phyloP scores from a whole-genome alignment of 2,113 vertebrate species.

The Nansenia antarctica region DNA sequence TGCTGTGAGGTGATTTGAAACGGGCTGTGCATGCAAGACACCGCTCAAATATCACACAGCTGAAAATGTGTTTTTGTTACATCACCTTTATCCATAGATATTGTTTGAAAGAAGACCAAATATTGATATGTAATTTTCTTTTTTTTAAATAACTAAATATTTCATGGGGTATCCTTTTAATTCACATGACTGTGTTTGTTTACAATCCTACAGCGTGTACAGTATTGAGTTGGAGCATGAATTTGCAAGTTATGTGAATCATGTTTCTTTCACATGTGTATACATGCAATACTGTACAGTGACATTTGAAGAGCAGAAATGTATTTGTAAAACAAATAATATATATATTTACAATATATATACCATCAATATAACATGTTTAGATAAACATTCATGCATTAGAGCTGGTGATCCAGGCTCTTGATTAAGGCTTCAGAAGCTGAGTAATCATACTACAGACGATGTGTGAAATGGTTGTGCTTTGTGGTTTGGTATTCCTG shows the following conservation, averaged over 20 bases:
- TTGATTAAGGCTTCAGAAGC: constrained; percentile 16
- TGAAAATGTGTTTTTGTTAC: too few species aligned
- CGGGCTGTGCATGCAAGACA: too few species aligned
- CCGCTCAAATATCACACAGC: too few species aligned
- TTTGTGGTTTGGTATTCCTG: constrained; percentile 62
- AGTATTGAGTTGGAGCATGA: background rate
- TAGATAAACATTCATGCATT: too few species aligned
- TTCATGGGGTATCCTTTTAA: too few species aligned
- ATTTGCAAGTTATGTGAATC: background rate
- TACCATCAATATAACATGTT: too few species aligned
- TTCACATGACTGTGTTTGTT: too few species aligned
- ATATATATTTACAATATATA: background rate
- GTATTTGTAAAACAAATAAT: background rate
- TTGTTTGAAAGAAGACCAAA: too few species aligned
- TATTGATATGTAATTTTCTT: too few species aligned
- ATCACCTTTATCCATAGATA: too few species aligned
- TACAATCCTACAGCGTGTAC: background rate
- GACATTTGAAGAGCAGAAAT: background rate
- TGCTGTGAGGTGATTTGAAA: too few species aligned
- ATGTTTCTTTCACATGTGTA: background rate
- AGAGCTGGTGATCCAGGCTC: background rate
- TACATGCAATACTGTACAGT: background rate
- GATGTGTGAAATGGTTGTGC: constrained; percentile 37
- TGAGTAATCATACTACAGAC: constrained; percentile 8
- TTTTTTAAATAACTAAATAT: too few species aligned